Evolutionary conservation across 1,140 invertebrate genomes (phyloP), one percentile per base, ranked within the genome.

Genomic region (Solenopsis fugax): DNA sequence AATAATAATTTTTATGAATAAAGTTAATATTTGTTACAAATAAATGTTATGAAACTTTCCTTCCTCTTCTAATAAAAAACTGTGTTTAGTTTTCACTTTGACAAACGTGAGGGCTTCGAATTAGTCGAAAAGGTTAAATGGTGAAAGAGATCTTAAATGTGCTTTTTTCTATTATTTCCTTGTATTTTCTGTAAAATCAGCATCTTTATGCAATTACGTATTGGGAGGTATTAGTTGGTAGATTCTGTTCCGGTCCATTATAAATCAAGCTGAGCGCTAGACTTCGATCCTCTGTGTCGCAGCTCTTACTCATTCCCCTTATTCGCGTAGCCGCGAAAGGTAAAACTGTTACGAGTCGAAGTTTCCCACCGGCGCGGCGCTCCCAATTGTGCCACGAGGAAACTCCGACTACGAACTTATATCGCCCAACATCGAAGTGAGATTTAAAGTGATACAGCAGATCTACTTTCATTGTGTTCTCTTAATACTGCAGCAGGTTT

Each of bases 291-390:
- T 71, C 34, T n/a, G 21, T 73, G 62, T 65, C 67, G 67, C 13
- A 18, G 41, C 80, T 82, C 16, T 84, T 75, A 50, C 41, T 75
- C 41, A 21, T 82, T 82, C 41, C n/a, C 56, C 34, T 73, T 84
- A 60, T 56, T 54, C 62, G 29, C 77, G 60, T 67, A 80, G 77
- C 29, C 45, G 24, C 41, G 69, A 75, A 73, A 75, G 72, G 80
- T 84, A 84, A 84, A 73, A 84, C 54, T 60, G 80, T 82, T 82
- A 73, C 69, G 69, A 84, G 54, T 71, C 13, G 18, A 75, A 84
- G 69, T 84, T 84, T 75, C 80, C 37, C 54, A 7, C 4, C 24
- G 21, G 29, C 45, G 1, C n/a, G 29, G 50, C 37, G 48, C 18
- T 48, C 18, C 41, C 80, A 60, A 84, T 84, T 84, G 69, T 84